Evolutionary conservation across 2,888 invertebrate genomes (phyloP), one percentile per base, ranked within the genome.

Genomic region (Torymus tubicola): DNA sequence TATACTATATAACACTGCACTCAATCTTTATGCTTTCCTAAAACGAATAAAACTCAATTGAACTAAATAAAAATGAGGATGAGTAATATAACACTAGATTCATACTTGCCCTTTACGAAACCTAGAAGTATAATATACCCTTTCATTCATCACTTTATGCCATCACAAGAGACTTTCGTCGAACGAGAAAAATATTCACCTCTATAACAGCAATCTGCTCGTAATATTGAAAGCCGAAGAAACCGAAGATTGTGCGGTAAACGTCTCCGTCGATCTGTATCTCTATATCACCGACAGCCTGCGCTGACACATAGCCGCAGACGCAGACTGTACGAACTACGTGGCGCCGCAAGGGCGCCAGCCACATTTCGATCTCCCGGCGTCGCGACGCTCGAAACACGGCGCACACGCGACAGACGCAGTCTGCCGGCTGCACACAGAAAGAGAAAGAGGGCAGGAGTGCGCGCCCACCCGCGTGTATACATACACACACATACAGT

Each of bases 341-440:
- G 10, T 50, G 52, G 21, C 68, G 55, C 58, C 57, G 31, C 18
- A 16, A 74, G 53, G 61, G 65, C 73, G 74, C 55, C 75, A 18
- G 52, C 16, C 52, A 42, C 58, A 68, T 80, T 80, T 72, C 52
- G 55, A 72, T 65, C 21, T 70, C 4, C 53, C 61, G n/a, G 70
- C 67, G 74, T 58, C 72, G 60, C 68, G 72, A 16, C 68, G 61
- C 57, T 52, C 55, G 16, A 42, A 52, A 42, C n/a, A 11, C 21
- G 11, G 61, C 42, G n/a, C 24, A 60, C 31, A 31, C 31, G 31
- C 31, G 64, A 71, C 13, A 57, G 50, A 64, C 60, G 64, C n/a
- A 12, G 31, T 31, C 31, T 31, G 31, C 31, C 31, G 31, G 16
- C 31, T 61, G 53, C 5, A 71, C 31, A 64, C 50, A 58, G 60